Evolutionary conservation across 2,113 vertebrate genomes (phyloP).

Genomic region (Plecotus auritus): DNA sequence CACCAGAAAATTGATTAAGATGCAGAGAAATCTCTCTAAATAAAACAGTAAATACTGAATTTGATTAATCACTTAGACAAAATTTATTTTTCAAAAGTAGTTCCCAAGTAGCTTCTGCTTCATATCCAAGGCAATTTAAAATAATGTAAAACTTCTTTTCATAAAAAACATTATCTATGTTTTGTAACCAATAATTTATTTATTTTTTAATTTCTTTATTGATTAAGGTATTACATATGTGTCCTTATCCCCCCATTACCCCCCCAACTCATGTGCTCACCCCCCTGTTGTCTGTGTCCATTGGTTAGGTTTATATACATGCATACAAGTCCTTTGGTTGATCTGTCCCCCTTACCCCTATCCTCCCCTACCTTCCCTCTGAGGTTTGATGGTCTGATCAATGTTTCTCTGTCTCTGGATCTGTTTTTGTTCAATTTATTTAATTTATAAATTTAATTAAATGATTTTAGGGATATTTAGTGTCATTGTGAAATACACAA

Average conservation of each 20-base stretch:
- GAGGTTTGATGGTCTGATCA: too few relatives aligned
- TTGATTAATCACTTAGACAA: neutral
- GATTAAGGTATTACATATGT: too few relatives aligned
- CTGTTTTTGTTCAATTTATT: neutral
- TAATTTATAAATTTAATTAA: neutral
- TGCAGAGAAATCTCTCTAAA: neutral
- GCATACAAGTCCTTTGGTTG: too few relatives aligned
- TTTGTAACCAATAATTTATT: neutral
- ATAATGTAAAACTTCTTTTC: neutral
- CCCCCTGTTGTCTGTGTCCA: too few relatives aligned
- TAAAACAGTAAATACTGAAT: neutral
- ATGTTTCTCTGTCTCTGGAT: too few relatives aligned
- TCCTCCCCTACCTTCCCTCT: too few relatives aligned
- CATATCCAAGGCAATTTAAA: neutral
- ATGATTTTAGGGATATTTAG: neutral
- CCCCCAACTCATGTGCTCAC: too few relatives aligned
- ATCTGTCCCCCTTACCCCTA: too few relatives aligned
- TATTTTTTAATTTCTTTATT: neutral
- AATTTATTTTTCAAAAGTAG: neutral
- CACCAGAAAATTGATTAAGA: neutral
- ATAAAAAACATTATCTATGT: neutral
- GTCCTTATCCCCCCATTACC: too few relatives aligned
- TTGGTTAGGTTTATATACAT: too few relatives aligned
- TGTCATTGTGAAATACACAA: neutral
- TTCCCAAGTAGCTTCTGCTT: neutral